Evolutionary conservation across 2,113 vertebrate species (phyloP), one percentile per base, ranked within the genome.

Genomic region (Myotis lucifugus): DNA sequence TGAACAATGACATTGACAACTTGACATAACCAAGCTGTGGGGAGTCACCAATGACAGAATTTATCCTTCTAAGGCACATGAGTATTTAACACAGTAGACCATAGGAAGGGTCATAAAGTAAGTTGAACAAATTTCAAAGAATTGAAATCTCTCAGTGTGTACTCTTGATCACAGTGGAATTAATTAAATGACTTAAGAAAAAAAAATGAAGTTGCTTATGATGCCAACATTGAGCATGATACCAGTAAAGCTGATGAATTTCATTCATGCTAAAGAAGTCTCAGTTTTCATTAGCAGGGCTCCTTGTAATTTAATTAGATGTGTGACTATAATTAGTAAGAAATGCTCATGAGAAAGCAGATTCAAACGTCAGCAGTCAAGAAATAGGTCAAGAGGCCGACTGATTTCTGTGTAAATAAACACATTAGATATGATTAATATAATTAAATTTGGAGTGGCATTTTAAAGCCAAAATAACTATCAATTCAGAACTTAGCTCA

Each of bases 321-420:
- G 69, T 77, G 17, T 77, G 59, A 72, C 76, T 70, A 67, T 70
- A 34, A 18, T 88, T 88, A 76, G 40, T 76, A 48, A 82, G 67
- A 93, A 27, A 88, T 74, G 19, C 21, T 96, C 69, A 84, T 74
- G 72, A 42, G 79, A 85, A 81, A 72, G 56, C 70, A 66, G 25
- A 66, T 72, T 88, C 46, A 81, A 70, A 82, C 46, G n/a, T 95
- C 73, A 93, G 46, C 79, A 56, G 21, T 89, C 32, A 79, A 93
- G 64, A 95, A 88, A 66, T 13, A 91, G 66, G 5, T 95, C 64
- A 95, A 87, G 72, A 40, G 69, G 25, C 29, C 74, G 19, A 89
- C 32, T 94, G 59, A 89, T 85, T 91, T 86, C n/a, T 85, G 27
- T 86, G 42, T 93, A 96, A 95, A 95, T 91, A 94, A 96, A 94